Percentiles rank a stretch among this genome's conserved stretches.
phyloP scores from a whole-genome alignment of 2,797 vertebrate genomes.

The Octomys mimax region DNA sequence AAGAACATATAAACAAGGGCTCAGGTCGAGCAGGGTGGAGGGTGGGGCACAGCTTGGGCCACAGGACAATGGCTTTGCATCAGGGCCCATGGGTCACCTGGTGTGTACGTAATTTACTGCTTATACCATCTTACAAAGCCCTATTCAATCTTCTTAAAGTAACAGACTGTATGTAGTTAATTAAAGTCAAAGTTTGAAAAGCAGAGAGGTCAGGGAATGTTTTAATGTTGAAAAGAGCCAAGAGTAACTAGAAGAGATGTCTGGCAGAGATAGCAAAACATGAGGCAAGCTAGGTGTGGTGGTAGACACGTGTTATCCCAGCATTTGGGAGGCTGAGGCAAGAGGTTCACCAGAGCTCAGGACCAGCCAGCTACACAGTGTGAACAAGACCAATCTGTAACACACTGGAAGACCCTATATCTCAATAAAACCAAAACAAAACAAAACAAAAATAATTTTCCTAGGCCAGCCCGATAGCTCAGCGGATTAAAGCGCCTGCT shows the following conservation, averaged over 20 bases:
- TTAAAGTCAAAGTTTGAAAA: background rate
- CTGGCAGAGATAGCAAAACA: background rate
- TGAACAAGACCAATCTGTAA: background rate
- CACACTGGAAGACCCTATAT: background rate
- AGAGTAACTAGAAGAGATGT: background rate
- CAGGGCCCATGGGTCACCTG: accelerated
- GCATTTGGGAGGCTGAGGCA: background rate
- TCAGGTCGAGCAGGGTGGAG: accelerated
- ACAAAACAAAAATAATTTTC: background rate
- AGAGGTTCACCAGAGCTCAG: background rate
- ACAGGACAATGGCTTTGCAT: background rate
- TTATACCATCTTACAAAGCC: background rate
- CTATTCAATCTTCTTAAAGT: background rate
- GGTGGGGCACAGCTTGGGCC: background rate
- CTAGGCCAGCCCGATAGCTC: background rate
- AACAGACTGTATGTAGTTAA: background rate
- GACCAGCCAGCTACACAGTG: background rate
- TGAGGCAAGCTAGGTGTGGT: background rate
- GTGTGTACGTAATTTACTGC: background rate
- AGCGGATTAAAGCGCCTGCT: too few species aligned
- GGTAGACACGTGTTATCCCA: background rate
- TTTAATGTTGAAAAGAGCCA: background rate
- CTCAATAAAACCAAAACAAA: background rate
- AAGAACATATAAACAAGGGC: background rate
- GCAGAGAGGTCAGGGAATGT: background rate